A percentile compares a stretch with the other conserved stretches of the same genome.
phyloP scores from a whole-genome alignment of 2,888 invertebrate species.

The Dasypolia templi region DNA sequence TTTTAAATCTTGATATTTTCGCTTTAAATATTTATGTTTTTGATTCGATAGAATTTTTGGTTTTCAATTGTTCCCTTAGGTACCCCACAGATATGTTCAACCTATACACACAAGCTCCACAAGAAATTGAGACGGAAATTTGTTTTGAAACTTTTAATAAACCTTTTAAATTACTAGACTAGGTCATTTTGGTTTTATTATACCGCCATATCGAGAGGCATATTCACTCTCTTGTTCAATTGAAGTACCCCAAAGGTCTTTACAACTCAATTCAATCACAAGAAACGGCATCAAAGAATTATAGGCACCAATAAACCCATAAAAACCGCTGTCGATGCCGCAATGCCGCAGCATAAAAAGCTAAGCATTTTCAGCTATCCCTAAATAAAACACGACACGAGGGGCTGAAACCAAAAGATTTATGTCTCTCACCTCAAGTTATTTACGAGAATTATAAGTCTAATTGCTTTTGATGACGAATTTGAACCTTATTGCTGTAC shows the following conservation, averaged over 20 bases:
- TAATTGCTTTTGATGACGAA: conserved; percentile 72
- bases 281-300: conserved; percentile 66
- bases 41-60: conserved; percentile 30
- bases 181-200: conserved; percentile 50
- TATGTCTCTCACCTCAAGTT: conserved; percentile 75
- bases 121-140: conserved; percentile 24
- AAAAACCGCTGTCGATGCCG: conserved; percentile 63
- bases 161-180: conserved; percentile 46
- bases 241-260: conserved; percentile 61
- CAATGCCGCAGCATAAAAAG: conserved; percentile 67
- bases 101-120: not conserved
- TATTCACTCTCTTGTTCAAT: conserved; percentile 57
- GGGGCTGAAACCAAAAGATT: conserved; percentile 73
- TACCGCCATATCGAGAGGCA: conserved; percentile 35
- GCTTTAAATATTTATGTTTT: conserved; percentile 51
- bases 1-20: conserved; percentile 55
- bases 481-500: conserved; percentile 66
- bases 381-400: conserved; percentile 70
- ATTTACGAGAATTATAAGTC: conserved; percentile 71
- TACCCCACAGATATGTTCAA: not conserved
- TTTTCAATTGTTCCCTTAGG: conserved; percentile 25
- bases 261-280: conserved; percentile 65
- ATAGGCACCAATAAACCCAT: conserved; percentile 66
- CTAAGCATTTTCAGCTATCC: conserved; percentile 73
- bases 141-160: conserved; percentile 48